Conservation (phyloP, 2,113 vertebrate genomes). For the Hiodon tergisus region DNA sequence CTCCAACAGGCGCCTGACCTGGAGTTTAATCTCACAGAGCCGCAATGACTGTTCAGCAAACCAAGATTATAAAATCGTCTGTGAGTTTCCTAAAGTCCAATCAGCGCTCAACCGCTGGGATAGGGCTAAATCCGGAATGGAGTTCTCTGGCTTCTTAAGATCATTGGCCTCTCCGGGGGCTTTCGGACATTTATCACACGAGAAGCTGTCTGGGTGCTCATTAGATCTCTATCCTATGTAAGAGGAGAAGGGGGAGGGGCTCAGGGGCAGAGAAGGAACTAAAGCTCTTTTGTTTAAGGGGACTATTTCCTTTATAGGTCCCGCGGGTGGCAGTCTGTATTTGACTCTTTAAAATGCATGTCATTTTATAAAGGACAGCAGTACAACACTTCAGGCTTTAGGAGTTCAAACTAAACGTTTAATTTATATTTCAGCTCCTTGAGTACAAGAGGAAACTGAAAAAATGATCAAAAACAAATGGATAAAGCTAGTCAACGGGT, state of each 20-base stretch:
- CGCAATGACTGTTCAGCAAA: too few relatives aligned
- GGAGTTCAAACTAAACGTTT: background rate
- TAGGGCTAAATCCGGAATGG: background rate
- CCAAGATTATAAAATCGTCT: background rate
- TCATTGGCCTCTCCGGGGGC: background rate
- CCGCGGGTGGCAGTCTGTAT: conserved; percentile 12
- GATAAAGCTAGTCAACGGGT: background rate
- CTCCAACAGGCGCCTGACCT: too few relatives aligned
- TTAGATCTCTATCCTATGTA: background rate
- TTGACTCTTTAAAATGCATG: conserved; percentile 29
- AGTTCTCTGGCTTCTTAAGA: background rate
- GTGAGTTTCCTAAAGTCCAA: background rate
- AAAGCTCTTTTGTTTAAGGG: background rate
- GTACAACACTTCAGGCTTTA: conserved; percentile 16
- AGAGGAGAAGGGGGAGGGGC: background rate
- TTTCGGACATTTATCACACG: background rate
- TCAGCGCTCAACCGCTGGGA: background rate
- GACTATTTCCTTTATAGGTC: background rate
- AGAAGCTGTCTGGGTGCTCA: background rate
- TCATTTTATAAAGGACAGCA: conserved; percentile 20
- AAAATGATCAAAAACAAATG: background rate
- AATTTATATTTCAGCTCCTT: background rate
- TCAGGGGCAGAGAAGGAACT: background rate
- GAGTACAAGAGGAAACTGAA: background rate
- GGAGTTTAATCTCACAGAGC: too few relatives aligned